A percentile compares a stretch with the other conserved stretches of the same genome.
Conservation (phyloP, 1,140 invertebrate species). For the Euwallacea similis region DNA sequence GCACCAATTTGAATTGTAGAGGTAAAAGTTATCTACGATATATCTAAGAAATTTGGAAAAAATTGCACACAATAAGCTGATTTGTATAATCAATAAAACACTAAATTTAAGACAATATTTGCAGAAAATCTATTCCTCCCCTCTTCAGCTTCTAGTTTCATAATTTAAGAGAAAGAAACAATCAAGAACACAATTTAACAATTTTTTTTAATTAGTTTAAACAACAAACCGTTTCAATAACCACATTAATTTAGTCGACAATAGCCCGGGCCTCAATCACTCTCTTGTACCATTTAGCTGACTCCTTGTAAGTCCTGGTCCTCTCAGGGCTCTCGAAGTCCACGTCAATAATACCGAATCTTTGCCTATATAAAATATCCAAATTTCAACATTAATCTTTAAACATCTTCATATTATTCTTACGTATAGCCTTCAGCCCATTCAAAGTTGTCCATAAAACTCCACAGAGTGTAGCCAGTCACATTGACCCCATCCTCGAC, state of each 20-base stretch:
- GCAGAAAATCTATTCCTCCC: too few species aligned
- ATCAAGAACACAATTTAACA: too few species aligned
- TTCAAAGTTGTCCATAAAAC: slow-evolving; percentile 68
- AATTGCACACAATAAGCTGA: too few species aligned
- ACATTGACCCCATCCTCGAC: slow-evolving; percentile 52
- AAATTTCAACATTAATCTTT: background rate
- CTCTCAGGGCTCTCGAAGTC: slow-evolving; percentile 48
- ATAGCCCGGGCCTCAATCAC: slow-evolving; percentile 33
- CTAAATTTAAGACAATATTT: too few species aligned
- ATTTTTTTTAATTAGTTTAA: too few species aligned
- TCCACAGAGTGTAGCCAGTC: slow-evolving; percentile 64
- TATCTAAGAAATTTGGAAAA: too few species aligned
- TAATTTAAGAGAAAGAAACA: too few species aligned
- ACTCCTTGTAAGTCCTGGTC: slow-evolving; percentile 49
- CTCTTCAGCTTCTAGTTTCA: too few species aligned
- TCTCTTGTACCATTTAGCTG: slow-evolving; percentile 41
- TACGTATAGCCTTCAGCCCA: slow-evolving; percentile 58
- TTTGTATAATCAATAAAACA: too few species aligned
- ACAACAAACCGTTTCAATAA: too few species aligned
- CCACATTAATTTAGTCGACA: slow-evolving; percentile 13
- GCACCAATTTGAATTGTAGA: too few species aligned
- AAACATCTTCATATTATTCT: slow-evolving; percentile 37
- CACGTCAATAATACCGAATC: slow-evolving; percentile 42
- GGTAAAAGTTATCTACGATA: too few species aligned
- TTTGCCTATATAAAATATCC: slow-evolving; percentile 20